Percentiles rank a stretch among this genome's conserved stretches.
These are phyloP conservation scores for Dryas iulia DNA, from an alignment of 1,140 invertebrate species.

Conservation along the genomic window DNA sequence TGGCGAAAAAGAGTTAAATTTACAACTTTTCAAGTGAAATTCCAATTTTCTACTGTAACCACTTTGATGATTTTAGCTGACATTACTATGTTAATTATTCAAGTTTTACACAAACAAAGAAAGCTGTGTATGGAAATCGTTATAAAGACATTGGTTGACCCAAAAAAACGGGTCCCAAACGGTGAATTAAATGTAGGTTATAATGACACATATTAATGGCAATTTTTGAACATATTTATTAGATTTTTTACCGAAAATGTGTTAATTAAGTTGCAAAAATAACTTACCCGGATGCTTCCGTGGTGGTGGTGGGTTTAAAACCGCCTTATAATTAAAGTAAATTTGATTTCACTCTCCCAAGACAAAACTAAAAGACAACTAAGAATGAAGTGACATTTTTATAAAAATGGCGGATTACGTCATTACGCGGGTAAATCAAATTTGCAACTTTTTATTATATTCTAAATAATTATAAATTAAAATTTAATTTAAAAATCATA, in stretches of 20 bases:
- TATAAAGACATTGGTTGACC: constrained; percentile 70
- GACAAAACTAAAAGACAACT: constrained; percentile 43
- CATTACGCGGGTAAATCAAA: constrained; percentile 73
- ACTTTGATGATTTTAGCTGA: not conserved
- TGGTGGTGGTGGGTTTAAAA: constrained; percentile 53
- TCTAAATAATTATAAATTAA: not conserved
- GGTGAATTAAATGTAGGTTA: constrained; percentile 43
- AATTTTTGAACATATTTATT: constrained; percentile 25
- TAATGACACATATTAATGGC: not conserved
- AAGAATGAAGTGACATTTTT: constrained; percentile 60
- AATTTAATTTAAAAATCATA: not conserved
- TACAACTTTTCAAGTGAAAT: not conserved
- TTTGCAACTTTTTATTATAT: not conserved
- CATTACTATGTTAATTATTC: not conserved
- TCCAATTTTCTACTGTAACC: not conserved
- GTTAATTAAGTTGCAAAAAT: constrained; percentile 1
- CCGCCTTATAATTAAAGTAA: constrained; percentile 48
- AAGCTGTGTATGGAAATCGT: not conserved
- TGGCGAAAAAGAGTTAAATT: not conserved
- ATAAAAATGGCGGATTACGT: constrained; percentile 69
- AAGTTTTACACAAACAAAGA: not conserved
- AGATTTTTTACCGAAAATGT: not conserved
- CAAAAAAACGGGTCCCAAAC: constrained; percentile 47
- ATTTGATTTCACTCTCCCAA: constrained; percentile 50
- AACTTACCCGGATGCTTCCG: constrained; percentile 73